Conservation (phyloP, 2,113 vertebrate genomes). For the Numida meleagris region DNA sequence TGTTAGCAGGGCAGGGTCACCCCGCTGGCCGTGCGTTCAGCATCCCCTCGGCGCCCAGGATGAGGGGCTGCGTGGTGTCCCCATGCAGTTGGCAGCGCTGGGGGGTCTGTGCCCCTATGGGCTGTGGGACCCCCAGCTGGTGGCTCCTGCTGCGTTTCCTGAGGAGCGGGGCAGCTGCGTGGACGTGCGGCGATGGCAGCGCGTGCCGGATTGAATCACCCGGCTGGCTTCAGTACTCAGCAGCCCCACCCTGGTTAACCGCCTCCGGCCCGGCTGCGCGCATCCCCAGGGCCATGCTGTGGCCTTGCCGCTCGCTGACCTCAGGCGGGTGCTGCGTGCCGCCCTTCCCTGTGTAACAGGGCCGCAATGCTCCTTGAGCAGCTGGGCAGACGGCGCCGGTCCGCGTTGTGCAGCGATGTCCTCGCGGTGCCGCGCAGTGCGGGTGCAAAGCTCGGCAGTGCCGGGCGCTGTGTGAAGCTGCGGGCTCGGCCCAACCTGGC, state of each 20-base stretch:
- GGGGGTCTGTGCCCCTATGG: background rate
- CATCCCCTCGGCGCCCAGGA: background rate
- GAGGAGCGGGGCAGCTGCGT: rapidly evolving
- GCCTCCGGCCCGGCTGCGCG: background rate
- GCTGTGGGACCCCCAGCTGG: background rate
- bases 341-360: rapidly evolving
- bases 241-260: constrained; percentile 14
- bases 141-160: background rate
- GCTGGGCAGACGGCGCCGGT: background rate
- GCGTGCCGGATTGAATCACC: background rate
- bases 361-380: rapidly evolving
- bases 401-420: background rate
- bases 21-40: rapidly evolving
- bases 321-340: background rate
- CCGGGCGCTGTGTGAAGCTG: background rate
- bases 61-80: too few species aligned
- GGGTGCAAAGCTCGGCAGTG: background rate
- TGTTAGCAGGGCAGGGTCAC: background rate
- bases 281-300: background rate
- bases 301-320: background rate
- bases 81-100: too few species aligned
- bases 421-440: too few species aligned
- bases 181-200: background rate
- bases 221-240: background rate
- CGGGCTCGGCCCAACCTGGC: background rate